Base-by-base conservation (phyloP, 2,113 vertebrate species). In the Phoxinus phoxinus region DNA sequence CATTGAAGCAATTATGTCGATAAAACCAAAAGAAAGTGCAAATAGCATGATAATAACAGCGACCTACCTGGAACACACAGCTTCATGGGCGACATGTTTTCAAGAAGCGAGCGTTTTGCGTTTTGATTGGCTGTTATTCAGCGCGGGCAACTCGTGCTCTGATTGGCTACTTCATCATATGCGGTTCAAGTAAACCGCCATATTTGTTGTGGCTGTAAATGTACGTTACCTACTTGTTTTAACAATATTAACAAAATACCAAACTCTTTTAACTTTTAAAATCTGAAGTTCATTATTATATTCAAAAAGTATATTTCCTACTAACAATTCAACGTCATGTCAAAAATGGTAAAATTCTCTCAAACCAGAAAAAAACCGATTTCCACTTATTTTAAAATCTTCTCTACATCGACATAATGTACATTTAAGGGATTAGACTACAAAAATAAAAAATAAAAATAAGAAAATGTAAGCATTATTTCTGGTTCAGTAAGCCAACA, bases 81-180 rank as follows among this genome's bases (percentile, higher is more conserved):
- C 93, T 94, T 95, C 93, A 93, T 92, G 85, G 94, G 94, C 91
- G 94, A 95, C 94, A 95, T 95, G 92, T 94, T 95, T 93, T 89
- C 89, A 90, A 92, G 90, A 90, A 93, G 91, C 89, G 35, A 27
- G 75, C 53, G 1, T 0, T n/a, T n/a, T 0, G 11, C 1, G 0
- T 21, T 56, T 27, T 48, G 87, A 94, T 95, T 95, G 93, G 92
- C 79, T 87, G 51, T 53, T 58, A 85, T 53, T 51, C 27, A n/a
- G 0, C 2, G 4, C 2, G 4, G 17, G 13, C 0, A 3, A 19
- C 27, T 25, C 21, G 44, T 17, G 23, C 17, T 85, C 15, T 89
- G 89, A 95, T 94, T 95, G 93, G 93, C 21, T 19, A 2, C 2
- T 72, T 32, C 61, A 48, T 81, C 46, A 25, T 3, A 1, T 0